Evolutionary conservation across 1,140 invertebrate species (phyloP), one percentile per base, ranked within the genome.

Genomic region (Oreohelix idahoensis): DNA sequence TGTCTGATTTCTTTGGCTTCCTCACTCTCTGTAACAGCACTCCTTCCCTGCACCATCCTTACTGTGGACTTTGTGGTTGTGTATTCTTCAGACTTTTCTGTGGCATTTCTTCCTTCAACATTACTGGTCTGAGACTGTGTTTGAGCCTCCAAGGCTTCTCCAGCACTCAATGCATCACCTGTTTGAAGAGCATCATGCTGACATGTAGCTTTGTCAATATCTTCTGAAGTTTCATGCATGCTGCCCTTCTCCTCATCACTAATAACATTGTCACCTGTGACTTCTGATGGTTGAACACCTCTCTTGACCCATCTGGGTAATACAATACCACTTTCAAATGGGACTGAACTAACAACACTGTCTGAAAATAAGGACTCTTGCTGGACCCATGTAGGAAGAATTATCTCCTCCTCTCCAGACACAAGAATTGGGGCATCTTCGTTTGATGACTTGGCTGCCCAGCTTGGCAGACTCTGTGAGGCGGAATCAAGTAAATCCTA

Each of bases 301-400:
- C 70, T 82, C 49, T 39, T 77, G 13, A 38, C 79, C 79, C 79
- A 80, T 35, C 42, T 71, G 13, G 79, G 79, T 49, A 80, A 71
- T 4, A 11, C 13, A 39, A 36, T 15, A 35, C 35, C 26, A 39
- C 5, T 38, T 5, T 79, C 63, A 11, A 39, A 20, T 29, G 17
- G 26, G 36, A 8, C 51, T 29, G 29, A 8, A 13, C 32, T 53
- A 26, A 23, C 58, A n/a, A 8, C 42, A 39, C 17, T 39, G 4
- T 32, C 39, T 1, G 32, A 23, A 45, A 13, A 10, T 32, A n/a
- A 39, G 23, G 84, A 58, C 15, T 81, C 81, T 26, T 70, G 81
- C 29, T 49, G 13, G 0, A 83, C 86, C 87, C 88, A 89, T 0
- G 42, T 29, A 36, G 88, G 88, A 75, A 83, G 58, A 42, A 32